A percentile compares a stretch with the other conserved stretches of the same genome.
Conservation (phyloP, 2,888 invertebrate genomes). For the Brachypalpus laphriformis region DNA sequence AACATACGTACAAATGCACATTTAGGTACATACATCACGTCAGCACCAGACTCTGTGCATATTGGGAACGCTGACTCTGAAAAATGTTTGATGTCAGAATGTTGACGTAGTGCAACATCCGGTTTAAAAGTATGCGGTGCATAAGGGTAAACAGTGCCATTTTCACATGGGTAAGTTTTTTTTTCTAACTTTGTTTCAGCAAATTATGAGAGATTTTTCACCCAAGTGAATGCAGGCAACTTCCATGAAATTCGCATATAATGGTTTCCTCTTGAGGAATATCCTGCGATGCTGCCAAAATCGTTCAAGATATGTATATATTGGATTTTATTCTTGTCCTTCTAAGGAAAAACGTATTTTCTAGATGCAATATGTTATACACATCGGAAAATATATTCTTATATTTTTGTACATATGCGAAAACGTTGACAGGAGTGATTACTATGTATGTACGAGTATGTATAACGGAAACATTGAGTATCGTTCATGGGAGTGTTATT, state of each 20-base stretch:
- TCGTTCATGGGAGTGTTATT: slow-evolving; percentile 28
- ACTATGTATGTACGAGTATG: slow-evolving; percentile 54
- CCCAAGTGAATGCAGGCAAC: slow-evolving; percentile 55
- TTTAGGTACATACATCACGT: slow-evolving; percentile 65
- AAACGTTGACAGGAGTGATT: slow-evolving; percentile 67
- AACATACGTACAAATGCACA: slow-evolving; percentile 14
- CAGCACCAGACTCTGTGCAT: slow-evolving; percentile 61
- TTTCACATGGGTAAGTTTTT: slow-evolving; percentile 40
- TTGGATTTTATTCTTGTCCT: slow-evolving; percentile 60
- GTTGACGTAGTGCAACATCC: slow-evolving; percentile 70
- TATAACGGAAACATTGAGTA: slow-evolving; percentile 46
- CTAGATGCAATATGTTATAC: slow-evolving; percentile 50
- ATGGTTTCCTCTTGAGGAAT: slow-evolving; percentile 42
- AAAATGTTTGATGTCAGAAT: slow-evolving; percentile 67
- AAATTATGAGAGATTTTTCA: slow-evolving; percentile 72
- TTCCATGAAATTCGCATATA: slow-evolving; percentile 29
- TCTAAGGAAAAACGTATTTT: slow-evolving; percentile 22
- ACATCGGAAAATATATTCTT: slow-evolving; percentile 23
- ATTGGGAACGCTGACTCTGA: slow-evolving; percentile 64
- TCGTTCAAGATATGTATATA: slow-evolving; percentile 67
- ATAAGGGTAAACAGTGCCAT: slow-evolving; percentile 70
- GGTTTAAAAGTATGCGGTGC: slow-evolving; percentile 66
- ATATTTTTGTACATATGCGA: slow-evolving; percentile 34
- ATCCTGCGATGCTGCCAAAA: slow-evolving; percentile 56
- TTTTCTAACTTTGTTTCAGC: slow-evolving; percentile 66